These are phyloP conservation scores for Alfaro cultratus DNA, from an alignment of 2,797 vertebrate genomes.

Conservation along the genomic window DNA sequence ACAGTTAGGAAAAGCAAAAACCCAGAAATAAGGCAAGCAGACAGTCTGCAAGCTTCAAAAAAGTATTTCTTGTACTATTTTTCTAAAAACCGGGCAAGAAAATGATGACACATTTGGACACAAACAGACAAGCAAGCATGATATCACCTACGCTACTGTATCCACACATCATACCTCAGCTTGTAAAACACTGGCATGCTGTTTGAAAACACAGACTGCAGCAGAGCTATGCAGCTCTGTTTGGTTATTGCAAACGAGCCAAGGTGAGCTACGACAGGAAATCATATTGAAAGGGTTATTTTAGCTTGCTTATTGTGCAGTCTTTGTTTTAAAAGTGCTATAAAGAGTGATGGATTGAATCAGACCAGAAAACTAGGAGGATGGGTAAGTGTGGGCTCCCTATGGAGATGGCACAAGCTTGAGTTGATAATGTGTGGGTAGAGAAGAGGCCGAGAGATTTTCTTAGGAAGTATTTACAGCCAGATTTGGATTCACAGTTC, in stretches of 20 bases:
- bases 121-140: background rate
- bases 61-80: background rate
- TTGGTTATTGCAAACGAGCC: constrained; percentile 5
- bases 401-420: constrained; percentile 17
- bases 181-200: constrained; percentile 1
- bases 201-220: constrained; percentile 7
- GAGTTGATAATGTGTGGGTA: constrained; percentile 9
- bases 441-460: constrained; percentile 6
- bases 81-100: background rate
- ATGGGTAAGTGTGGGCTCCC: constrained; percentile 7
- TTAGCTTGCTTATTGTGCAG: background rate
- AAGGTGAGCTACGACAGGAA: background rate
- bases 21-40: background rate
- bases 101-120: constrained; percentile 11
- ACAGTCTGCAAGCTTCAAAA: background rate
- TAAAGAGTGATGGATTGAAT: constrained; percentile 19
- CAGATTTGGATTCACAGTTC: constrained; percentile 16
- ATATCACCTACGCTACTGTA: constrained; percentile 1
- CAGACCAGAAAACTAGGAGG: constrained; percentile 14
- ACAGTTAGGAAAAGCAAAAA: background rate
- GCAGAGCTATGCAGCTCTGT: background rate
- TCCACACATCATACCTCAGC: constrained; percentile 3
- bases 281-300: background rate
- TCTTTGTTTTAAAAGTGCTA: background rate
- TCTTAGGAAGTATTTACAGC: constrained; percentile 13